Evolutionary conservation across 64 coral and sea anemone genomes (phyloP), one percentile per base, ranked within the genome.

Genomic region (Dendrophyllia cribrosa): DNA sequence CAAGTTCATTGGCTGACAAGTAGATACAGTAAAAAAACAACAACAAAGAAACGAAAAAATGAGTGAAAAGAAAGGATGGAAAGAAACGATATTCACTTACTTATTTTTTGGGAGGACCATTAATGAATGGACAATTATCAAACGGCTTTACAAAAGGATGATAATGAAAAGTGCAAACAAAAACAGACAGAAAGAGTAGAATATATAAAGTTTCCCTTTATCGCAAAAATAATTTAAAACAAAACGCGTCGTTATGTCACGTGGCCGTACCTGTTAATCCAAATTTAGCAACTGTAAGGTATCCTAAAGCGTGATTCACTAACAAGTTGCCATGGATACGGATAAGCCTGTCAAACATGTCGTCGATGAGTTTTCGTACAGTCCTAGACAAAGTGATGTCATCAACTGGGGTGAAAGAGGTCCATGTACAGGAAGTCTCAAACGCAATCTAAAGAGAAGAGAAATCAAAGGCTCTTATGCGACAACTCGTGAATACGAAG

Each of bases 251-350:
- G 6, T 9, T 69, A n/a, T n/a, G n/a, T n/a, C n/a, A n/a, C 0
- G 93, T 59, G 55, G 89, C 88, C 5, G 83, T 21, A 76, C 92
- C 90, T 5, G 96, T 95, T 19, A 98, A 90, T n/a, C 96, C 96
- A 76, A 82, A 93, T 61, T 98, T 98, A 61, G 89, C 77, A 45
- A 79, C 93, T 6, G 96, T 95, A n/a, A 98, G 74, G 66, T 98
- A 98, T 16, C 92, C 93, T n/a, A 98, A 48, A 46, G 90, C 86
- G 74, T 82, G 93, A 21, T 87, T 74, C 24, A 98, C 96, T n/a
- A 98, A 82, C 44, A 93, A 17, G 61, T 98, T 92, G 5, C 96
- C 96, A 46, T 98, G 96, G 52, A 86, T 72, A 20, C 81, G 58
- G 43, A 93, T 89, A 51, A 95, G 63, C 46, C 93, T 90, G 79